These are phyloP conservation scores for Garrulus glandarius DNA, from an alignment of 2,797 vertebrate species.

Conservation along the genomic window DNA sequence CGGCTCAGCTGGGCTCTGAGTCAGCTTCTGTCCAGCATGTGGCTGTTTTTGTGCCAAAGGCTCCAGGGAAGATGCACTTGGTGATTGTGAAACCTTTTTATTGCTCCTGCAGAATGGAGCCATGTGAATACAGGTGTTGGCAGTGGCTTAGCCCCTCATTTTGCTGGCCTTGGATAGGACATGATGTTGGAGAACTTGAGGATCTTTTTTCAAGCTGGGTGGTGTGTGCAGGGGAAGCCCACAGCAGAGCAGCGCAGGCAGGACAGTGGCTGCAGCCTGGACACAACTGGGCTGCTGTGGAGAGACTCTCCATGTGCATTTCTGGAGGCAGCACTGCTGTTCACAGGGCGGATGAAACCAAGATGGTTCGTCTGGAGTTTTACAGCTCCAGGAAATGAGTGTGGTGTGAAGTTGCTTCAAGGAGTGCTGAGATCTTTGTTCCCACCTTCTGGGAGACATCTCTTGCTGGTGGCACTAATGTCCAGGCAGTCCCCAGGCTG, in stretches of 20 bases:
- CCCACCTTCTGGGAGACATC: no score
- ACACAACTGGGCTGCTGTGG: not conserved
- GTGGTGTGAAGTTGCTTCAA: not conserved
- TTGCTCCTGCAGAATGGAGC: not conserved
- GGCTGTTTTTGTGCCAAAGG: not conserved
- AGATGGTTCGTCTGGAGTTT: accelerated
- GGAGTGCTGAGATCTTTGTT: not conserved
- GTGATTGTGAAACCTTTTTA: not conserved
- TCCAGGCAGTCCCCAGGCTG: accelerated
- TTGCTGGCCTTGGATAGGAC: not conserved
- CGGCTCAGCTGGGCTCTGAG: not conserved
- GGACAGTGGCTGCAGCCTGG: accelerated
- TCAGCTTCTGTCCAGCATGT: not conserved
- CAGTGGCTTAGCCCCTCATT: not conserved
- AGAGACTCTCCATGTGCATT: accelerated
- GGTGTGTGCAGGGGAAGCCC: not conserved
- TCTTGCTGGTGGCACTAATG: not conserved
- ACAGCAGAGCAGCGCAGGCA: accelerated
- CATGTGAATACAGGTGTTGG: not conserved
- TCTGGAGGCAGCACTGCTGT: not conserved
- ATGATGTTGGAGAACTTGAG: not conserved
- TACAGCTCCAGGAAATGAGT: not conserved
- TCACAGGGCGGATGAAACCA: accelerated
- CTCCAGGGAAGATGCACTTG: not conserved
- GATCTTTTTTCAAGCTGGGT: not conserved